Base-by-base conservation (phyloP, 2,888 invertebrate genomes). In the Drosophila bunnanda region DNA sequence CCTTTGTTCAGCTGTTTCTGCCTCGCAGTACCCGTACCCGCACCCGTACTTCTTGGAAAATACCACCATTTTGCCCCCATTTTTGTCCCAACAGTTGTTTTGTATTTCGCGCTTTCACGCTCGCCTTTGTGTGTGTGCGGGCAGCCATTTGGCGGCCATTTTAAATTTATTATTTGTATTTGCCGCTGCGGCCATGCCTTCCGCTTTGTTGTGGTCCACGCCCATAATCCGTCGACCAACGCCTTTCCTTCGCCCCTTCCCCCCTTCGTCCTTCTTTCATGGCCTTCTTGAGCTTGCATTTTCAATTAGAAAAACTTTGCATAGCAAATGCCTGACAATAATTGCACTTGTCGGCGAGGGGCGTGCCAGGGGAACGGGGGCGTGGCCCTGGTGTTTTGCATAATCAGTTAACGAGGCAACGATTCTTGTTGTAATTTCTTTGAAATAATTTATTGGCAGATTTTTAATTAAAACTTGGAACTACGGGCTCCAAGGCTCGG, bases 361-460 rank as follows among this genome's bases (percentile, higher is more conserved):
- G 57, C 4, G 32, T 22, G n/a, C 7, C 30, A 6, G 9, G 20
- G 32, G 30, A 17, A 32, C 5, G 17, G 55, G 39, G 75, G 72
- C 58, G 66, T 59, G 76, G 68, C 78, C 57, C 68, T 74, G 78
- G 72, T 85, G 77, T 79, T 82, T 81, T 83, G 85, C 88, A 87
- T 86, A 86, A 86, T 86, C 85, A 86, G 85, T 86, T 86, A 86
- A 87, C 87, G 88, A 86, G 88, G 85, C 82, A 87, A 82, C 64
- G 50, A 80, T 62, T 71, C 82, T 85, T 84, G 85, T 87, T 78
- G 88, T 87, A 82, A 78, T 84, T 84, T 82, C 86, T 83, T 82
- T 78, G 82, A 86, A 77, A 81, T 81, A 86, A 84, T 87, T 84
- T 86, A 84, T 86, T 86, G 87, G 80, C 86, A 84, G 87, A 80